Evolutionary conservation across 2,888 invertebrate genomes (phyloP), one percentile per base, ranked within the genome.

Genomic region (Cosmia pyralina): DNA sequence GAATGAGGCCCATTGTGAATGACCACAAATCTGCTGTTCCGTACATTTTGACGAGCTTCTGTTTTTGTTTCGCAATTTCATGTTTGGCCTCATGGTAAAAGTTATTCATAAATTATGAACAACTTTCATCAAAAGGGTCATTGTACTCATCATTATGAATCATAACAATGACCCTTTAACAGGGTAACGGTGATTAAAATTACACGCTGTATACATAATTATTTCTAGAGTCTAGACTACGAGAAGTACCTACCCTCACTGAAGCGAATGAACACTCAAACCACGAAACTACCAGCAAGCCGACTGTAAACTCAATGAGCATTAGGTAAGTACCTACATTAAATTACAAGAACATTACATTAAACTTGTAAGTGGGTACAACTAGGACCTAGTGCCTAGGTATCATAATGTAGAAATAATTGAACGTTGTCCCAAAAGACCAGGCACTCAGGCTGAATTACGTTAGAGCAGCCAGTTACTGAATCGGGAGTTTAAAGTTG

Each of bases 261-360:
- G 6, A 50, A 57, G 22, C 13, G 11, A 64, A 63, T 44, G 58
- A 15, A 52, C 5, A 44, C 64, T 38, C n/a, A 57, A 57, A 28
- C n/a, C 28, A 57, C 28, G 22, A 58, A 73, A 50, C 72, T 57
- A 64, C 22, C 19, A 58, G 34, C 48, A 19, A 46, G 50, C 28
- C 15, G n/a, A 44, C 34, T 69, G 34, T 59, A 34, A 53, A 46
- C 59, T 22, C 17, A 69, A n/a, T 65, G n/a, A 22, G 28, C 58
- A 58, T 71, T 69, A 41, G 11, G 46, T 46, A 22, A 38, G 48
- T 38, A 63, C 38, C 10, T 58, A 48, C 69, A 58, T 34, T 34
- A 59, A 58, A 58, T 69, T 13, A 69, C 41, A 69, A 22, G 58
- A 59, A 52, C 50, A 58, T 58, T 38, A 69, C 28, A 70, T 38